Evolutionary conservation across 1,140 invertebrate species (phyloP).

Genomic region (Drosophila nigromelanica): DNA sequence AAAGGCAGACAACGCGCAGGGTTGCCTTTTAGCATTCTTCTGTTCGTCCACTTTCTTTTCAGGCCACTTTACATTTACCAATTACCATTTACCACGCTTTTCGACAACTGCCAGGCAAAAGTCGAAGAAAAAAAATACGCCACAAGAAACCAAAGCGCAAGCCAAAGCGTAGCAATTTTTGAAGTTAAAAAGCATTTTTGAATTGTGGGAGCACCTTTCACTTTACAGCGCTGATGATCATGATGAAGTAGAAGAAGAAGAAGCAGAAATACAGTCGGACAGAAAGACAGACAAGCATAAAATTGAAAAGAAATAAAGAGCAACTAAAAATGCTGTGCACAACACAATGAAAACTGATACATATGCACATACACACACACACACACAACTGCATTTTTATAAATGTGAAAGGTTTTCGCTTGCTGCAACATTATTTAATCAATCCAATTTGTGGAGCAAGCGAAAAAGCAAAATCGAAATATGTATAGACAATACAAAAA

Average conservation of each 20-base stretch:
- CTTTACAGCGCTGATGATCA: slow-evolving; percentile 56
- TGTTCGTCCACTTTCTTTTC: slow-evolving; percentile 69
- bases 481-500: slow-evolving; percentile 59
- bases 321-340: slow-evolving; percentile 78
- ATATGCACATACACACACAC: slow-evolving; percentile 17
- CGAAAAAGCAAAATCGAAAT: slow-evolving; percentile 69
- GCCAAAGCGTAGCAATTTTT: slow-evolving; percentile 72
- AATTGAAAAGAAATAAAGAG: slow-evolving; percentile 79
- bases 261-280: slow-evolving; percentile 22
- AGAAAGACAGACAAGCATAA: slow-evolving; percentile 42
- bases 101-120: slow-evolving; percentile 37
- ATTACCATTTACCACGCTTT: slow-evolving; percentile 71
- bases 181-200: slow-evolving; percentile 78
- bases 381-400: slow-evolving; percentile 44
- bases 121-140: slow-evolving; percentile 40
- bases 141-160: slow-evolving; percentile 53
- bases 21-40: slow-evolving; percentile 46
- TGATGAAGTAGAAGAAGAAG: slow-evolving; percentile 9
- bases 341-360: slow-evolving; percentile 73
- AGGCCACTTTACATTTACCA: slow-evolving; percentile 67
- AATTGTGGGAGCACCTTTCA: slow-evolving; percentile 83
- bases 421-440: slow-evolving; percentile 82
- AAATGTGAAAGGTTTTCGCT: slow-evolving; percentile 82
- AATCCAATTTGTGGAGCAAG: slow-evolving; percentile 80
- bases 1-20: slow-evolving; percentile 28